These are phyloP conservation scores for Myotis yumanensis DNA, from an alignment of 2,113 vertebrate species.

Conservation along the genomic window DNA sequence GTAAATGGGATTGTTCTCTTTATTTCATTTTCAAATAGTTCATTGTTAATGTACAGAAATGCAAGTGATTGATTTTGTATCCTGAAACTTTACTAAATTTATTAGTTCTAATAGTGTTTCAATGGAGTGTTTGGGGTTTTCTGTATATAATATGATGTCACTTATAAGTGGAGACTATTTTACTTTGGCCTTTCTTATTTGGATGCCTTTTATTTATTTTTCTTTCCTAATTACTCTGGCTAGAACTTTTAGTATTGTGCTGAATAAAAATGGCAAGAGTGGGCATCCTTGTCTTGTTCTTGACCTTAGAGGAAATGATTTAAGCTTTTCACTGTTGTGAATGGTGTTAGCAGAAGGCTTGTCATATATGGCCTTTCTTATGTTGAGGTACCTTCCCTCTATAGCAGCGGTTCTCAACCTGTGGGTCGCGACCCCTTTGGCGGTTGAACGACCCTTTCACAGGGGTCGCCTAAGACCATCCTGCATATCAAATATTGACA, in stretches of 20 bases:
- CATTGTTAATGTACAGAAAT: background rate
- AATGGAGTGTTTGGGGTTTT: background rate
- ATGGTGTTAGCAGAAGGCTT: background rate
- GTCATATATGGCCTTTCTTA: background rate
- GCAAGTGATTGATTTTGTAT: background rate
- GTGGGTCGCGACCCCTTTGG: no score
- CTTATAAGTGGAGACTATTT: background rate
- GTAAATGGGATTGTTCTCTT: background rate
- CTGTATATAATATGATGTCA: background rate
- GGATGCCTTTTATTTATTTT: background rate
- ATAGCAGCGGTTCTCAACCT: background rate
- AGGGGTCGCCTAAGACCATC: no score
- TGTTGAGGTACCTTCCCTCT: background rate
- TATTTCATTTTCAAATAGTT: background rate
- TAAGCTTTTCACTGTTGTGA: background rate
- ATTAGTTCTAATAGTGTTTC: background rate
- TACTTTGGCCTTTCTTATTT: background rate
- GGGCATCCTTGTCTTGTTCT: background rate
- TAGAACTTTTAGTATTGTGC: background rate
- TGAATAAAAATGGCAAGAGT: background rate
- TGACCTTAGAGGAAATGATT: background rate
- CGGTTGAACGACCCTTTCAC: no score
- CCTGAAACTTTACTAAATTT: background rate
- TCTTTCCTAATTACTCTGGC: background rate
- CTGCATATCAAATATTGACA: no score